A percentile compares a stretch with the other conserved stretches of the same genome.
Evolutionary conservation across 1,140 invertebrate species (phyloP).

Genomic region (Phortica variegata): DNA sequence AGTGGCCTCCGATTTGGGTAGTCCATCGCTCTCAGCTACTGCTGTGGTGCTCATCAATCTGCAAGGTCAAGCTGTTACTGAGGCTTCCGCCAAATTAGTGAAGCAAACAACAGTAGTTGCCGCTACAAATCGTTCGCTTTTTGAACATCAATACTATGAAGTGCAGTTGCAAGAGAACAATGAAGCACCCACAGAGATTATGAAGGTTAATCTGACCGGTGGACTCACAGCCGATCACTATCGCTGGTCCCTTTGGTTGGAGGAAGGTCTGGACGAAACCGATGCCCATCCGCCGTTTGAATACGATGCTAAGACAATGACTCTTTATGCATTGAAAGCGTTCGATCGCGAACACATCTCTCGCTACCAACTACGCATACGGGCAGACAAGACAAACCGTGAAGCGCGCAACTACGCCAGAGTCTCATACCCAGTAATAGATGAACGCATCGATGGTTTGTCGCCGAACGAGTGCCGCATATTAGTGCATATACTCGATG

Average conservation of each 20-base stretch:
- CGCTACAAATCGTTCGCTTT: conserved; percentile 57
- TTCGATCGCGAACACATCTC: conserved; percentile 70
- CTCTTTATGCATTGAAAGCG: conserved; percentile 67
- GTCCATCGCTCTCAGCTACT: conserved; percentile 75
- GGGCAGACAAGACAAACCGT: conserved; percentile 61
- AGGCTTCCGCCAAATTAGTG: conserved; percentile 47
- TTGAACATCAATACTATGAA: conserved; percentile 75
- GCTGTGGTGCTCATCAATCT: conserved; percentile 71
- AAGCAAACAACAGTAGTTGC: too few species aligned
- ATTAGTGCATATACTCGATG: conserved; percentile 73
- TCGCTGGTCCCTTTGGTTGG: conserved; percentile 46
- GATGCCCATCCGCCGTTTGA: conserved; percentile 61
- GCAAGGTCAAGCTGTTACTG: conserved; percentile 63
- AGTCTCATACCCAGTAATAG: conserved; percentile 72
- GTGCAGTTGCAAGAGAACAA: conserved; percentile 76
- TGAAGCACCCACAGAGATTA: conserved; percentile 66
- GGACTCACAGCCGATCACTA: conserved; percentile 56
- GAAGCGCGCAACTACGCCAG: conserved; percentile 64
- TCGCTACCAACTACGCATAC: conserved; percentile 67
- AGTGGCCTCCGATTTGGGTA: conserved; percentile 80
- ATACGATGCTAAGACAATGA: conserved; percentile 72
- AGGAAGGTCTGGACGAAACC: conserved; percentile 43
- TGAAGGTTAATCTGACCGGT: conserved; percentile 70
- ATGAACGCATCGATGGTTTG: conserved; percentile 68
- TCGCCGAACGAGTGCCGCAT: conserved; percentile 60